Evolutionary conservation across 1,140 invertebrate genomes (phyloP), one percentile per base, ranked within the genome.

Genomic region (Pygmarrhopalites habei): DNA sequence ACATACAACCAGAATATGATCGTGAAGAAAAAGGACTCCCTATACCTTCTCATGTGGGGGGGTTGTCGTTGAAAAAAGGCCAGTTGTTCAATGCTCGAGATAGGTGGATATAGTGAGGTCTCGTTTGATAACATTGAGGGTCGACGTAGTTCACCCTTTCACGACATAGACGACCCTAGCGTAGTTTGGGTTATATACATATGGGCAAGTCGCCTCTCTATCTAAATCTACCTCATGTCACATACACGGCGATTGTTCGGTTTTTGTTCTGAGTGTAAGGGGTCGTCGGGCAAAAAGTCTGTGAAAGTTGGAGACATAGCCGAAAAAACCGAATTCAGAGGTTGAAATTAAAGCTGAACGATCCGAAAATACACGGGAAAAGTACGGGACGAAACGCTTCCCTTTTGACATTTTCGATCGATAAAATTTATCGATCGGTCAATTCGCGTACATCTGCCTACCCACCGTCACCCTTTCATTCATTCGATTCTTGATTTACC

Each of bases 301-400:
- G 46, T 7, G 23, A 23, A 19, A 10, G 19, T 7, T 25, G 35
- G 39, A 35, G 28, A 29, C 39, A n/a, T 19, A 23, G 15, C 58
- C 58, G 44, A n/a, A 51, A 60, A 60, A 51, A 32, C 46, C 43
- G 26, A 7, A 7, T 29, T 49, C 25, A 47, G 47, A 30, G 39
- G 59, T 61, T 49, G 53, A 47, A 61, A 49, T 47, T 61, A 52
- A 49, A 47, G n/a, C 47, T 19, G 21, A 53, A 61, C 59, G 59
- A 61, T 61, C 59, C 59, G 59, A 61, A 61, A 61, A 61, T 61
- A 35, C 5, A 49, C 14, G 59, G 59, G 46, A 41, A 53, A 19
- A 15, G 59, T 52, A 61, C 59, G 21, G 2, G 7, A 30, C 29
- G 15, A 19, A 32, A 53, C 52, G 59, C 46, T 61, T 61, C 59